Conservation (phyloP, 1,140 invertebrate species). For the Matsumurasca onukii region DNA sequence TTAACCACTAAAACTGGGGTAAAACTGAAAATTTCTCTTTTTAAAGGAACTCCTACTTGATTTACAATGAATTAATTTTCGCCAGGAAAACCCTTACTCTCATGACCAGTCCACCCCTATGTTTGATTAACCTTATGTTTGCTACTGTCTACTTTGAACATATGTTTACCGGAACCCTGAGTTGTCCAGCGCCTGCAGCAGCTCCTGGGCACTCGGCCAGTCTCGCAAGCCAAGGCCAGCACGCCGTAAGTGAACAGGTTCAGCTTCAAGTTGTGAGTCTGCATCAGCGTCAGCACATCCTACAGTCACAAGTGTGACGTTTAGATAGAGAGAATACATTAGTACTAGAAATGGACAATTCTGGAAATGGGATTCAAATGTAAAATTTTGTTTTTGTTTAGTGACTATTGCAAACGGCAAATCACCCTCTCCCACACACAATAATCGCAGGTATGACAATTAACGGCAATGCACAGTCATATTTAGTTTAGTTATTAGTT, state of each 20-base stretch:
- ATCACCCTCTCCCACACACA: background rate
- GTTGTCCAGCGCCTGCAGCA: slow-evolving; percentile 69
- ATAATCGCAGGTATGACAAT: background rate
- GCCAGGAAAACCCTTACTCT: too few relatives aligned
- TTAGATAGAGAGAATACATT: slow-evolving; percentile 33
- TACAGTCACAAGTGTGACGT: slow-evolving; percentile 40
- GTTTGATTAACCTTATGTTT: too few relatives aligned
- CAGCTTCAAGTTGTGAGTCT: slow-evolving; percentile 57
- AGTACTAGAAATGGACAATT: background rate
- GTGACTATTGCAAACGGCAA: background rate
- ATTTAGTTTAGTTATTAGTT: too few relatives aligned
- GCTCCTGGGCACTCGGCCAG: slow-evolving; percentile 55
- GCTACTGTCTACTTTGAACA: too few relatives aligned
- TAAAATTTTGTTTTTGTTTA: background rate
- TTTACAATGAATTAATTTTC: too few relatives aligned
- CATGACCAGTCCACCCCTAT: too few relatives aligned
- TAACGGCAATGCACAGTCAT: too few relatives aligned
- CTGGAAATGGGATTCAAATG: background rate
- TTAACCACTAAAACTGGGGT: too few relatives aligned
- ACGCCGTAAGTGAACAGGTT: slow-evolving; percentile 85
- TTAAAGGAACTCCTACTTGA: too few relatives aligned
- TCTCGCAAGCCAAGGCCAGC: slow-evolving; percentile 74
- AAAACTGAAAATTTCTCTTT: too few relatives aligned
- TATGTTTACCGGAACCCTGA: slow-evolving; percentile 61
- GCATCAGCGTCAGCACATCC: slow-evolving; percentile 64